phyloP scores from a whole-genome alignment of 2,888 invertebrate species.

The Apotomis capreana region DNA sequence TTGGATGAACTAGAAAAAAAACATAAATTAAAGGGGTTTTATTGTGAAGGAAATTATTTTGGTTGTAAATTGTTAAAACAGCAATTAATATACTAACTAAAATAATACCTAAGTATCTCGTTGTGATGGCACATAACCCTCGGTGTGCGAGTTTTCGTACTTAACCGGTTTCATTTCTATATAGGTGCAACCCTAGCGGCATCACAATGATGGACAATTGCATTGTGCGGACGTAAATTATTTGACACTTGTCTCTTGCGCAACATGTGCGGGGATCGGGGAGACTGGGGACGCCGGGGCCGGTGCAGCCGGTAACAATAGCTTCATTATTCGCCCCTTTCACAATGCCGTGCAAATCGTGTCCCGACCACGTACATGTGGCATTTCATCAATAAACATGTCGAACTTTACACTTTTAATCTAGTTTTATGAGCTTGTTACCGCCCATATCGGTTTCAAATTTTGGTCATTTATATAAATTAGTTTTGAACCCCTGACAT shows the following conservation, averaged over 20 bases:
- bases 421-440: constrained; percentile 5
- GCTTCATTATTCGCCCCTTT: constrained; percentile 23
- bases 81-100: too few relatives aligned
- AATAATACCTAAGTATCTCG: too few relatives aligned
- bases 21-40: too few relatives aligned
- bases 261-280: constrained; percentile 35
- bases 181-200: constrained; percentile 24
- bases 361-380: not conserved
- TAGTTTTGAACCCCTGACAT: not conserved
- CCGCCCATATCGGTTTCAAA: not conserved
- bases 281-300: constrained; percentile 20
- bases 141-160: not conserved
- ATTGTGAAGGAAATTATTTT: too few relatives aligned
- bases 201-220: constrained; percentile 35
- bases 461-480: not conserved
- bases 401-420: constrained; percentile 7
- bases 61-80: too few relatives aligned
- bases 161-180: not conserved
- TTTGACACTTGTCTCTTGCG: constrained; percentile 49
- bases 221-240: constrained; percentile 48
- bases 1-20: too few relatives aligned
- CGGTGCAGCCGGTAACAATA: constrained; percentile 3
- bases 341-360: constrained; percentile 24
- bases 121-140: too few relatives aligned
- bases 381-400: constrained; percentile 15